phyloP scores from a whole-genome alignment of 2,113 vertebrate species.

The Numida meleagris region DNA sequence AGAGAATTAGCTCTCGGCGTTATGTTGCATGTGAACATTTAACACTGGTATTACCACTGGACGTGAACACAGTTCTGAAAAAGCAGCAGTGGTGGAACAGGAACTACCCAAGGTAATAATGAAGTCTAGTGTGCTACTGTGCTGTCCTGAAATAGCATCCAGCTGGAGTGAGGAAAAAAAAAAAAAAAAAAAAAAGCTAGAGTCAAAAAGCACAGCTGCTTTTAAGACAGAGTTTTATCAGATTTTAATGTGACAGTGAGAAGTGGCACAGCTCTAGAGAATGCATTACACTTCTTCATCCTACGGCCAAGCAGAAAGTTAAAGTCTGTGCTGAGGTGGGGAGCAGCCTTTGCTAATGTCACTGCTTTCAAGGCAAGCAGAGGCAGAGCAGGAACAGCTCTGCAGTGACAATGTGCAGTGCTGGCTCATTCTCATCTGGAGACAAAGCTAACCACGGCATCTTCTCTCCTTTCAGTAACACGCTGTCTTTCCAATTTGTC shows the following conservation, averaged over 20 bases:
- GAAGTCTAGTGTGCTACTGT: not conserved
- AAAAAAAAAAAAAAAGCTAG: no score
- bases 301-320: not conserved
- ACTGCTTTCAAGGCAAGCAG: not conserved
- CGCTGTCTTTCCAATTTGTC: not conserved
- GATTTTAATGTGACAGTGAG: not conserved
- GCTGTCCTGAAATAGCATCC: not conserved
- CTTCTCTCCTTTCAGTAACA: not conserved
- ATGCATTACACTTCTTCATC: not conserved
- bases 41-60: not conserved
- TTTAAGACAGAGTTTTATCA: not conserved
- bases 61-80: not conserved
- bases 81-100: not conserved
- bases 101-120: not conserved
- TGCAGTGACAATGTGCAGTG: not conserved
- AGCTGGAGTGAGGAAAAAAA: not conserved
- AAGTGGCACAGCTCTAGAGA: not conserved
- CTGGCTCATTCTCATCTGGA: not conserved
- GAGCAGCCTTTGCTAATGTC: not conserved
- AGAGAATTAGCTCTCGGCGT: not conserved
- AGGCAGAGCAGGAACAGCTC: not conserved
- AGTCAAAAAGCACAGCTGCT: not conserved
- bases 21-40: not conserved
- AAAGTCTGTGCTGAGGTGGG: not conserved
- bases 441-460: not conserved